A percentile compares a stretch with the other conserved stretches of the same genome.
These are phyloP conservation scores for Heliconius erato DNA, from an alignment of 2,888 invertebrate species.

Conservation along the genomic window DNA sequence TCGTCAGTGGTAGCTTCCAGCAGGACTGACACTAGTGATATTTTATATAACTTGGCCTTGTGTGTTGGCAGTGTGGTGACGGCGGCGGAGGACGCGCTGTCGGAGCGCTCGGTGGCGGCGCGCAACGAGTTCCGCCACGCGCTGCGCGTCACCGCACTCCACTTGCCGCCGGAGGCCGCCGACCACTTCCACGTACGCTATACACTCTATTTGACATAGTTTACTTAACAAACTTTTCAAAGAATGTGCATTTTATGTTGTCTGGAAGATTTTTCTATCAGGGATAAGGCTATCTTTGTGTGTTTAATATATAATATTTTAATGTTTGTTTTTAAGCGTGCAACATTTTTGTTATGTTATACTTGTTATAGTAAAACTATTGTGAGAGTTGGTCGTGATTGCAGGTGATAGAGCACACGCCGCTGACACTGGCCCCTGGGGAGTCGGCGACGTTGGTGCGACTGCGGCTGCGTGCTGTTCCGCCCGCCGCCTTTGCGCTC, in stretches of 20 bases:
- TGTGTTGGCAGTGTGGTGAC: slow-evolving; percentile 64
- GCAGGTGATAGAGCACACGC: slow-evolving; percentile 59
- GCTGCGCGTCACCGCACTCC: slow-evolving; percentile 60
- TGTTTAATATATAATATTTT: background rate
- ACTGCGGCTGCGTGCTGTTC: slow-evolving; percentile 46
- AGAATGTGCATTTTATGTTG: too few species aligned
- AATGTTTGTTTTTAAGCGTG: too few species aligned
- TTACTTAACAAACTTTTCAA: background rate
- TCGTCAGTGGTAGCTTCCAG: too few species aligned
- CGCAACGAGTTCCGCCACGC: slow-evolving; percentile 69
- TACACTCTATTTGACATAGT: background rate
- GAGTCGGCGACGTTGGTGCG: slow-evolving; percentile 51
- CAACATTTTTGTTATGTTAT: background rate
- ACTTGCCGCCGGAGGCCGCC: slow-evolving; percentile 58
- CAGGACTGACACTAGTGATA: too few species aligned
- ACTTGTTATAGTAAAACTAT: background rate
- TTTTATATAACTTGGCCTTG: too few species aligned
- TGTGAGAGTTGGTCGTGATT: background rate
- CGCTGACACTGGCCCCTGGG: slow-evolving; percentile 56
- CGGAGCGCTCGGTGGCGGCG: slow-evolving; percentile 61
- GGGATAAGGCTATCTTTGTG: background rate
- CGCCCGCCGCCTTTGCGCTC: slow-evolving; percentile 45
- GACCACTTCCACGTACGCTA: slow-evolving; percentile 65
- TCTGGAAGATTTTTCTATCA: too few species aligned
- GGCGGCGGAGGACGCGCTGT: slow-evolving; percentile 56